Conservation (phyloP, 2,113 vertebrate species). For the Coreoperca whiteheadi region DNA sequence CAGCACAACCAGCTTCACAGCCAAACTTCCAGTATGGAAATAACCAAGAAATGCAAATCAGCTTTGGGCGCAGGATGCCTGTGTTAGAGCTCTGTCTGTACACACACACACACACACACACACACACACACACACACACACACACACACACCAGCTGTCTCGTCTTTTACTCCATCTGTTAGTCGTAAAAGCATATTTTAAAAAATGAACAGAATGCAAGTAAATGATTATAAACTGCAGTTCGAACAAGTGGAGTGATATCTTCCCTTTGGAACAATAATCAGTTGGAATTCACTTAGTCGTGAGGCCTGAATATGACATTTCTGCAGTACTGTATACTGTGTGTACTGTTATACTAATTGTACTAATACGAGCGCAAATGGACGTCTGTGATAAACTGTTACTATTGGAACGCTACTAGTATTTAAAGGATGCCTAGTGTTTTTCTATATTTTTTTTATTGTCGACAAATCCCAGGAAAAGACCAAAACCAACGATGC, state of each 20-base stretch:
- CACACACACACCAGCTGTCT: not conserved
- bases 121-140: slow-evolving; percentile 8
- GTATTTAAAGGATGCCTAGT: not conserved
- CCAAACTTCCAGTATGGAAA: slow-evolving; percentile 95
- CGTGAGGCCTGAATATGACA: slow-evolving; percentile 6
- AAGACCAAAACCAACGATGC: no score
- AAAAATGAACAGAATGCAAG: not conserved
- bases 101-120: slow-evolving; percentile 22
- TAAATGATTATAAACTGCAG: not conserved
- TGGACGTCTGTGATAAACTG: not conserved
- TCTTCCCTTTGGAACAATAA: not conserved
- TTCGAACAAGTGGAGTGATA: not conserved
- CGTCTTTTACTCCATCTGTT: not conserved
- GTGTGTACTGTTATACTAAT: not conserved
- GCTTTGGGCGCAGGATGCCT: slow-evolving; percentile 84
- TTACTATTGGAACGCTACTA: no score
- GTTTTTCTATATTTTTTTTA: not conserved
- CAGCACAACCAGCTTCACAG: slow-evolving; percentile 72
- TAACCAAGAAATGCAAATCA: slow-evolving; percentile 93
- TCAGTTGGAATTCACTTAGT: not conserved
- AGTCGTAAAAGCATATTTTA: not conserved
- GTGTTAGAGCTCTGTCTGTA: slow-evolving; percentile 58
- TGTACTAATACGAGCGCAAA: not conserved
- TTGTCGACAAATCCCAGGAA: not conserved
- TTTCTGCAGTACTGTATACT: not conserved